phyloP scores from a whole-genome alignment of 2,797 vertebrate genomes.

The Melanotaenia nigrans region DNA sequence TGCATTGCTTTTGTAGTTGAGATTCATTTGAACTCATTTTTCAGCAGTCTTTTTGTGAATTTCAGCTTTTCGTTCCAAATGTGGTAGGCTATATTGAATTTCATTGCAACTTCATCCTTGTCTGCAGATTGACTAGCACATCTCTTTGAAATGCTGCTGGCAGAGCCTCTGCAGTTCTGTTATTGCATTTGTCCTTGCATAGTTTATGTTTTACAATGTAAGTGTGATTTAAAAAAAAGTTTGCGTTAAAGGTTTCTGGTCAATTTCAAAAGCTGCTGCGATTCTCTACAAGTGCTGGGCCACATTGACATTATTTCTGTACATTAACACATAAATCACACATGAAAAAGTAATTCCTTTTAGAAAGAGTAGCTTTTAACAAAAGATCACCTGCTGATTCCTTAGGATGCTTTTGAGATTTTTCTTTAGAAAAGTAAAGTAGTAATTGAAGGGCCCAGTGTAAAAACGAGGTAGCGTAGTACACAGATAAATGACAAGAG shows the following conservation, averaged over 20 bases:
- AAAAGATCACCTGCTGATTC: background rate
- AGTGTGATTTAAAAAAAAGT: background rate
- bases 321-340: background rate
- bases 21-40: too few relatives aligned
- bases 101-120: background rate
- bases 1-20: too few relatives aligned
- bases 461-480: background rate
- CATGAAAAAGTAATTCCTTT: background rate
- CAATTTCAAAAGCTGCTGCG: background rate
- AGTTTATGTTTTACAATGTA: background rate
- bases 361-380: background rate
- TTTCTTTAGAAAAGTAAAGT: background rate
- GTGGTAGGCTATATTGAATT: background rate
- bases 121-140: background rate
- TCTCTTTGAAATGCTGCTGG: background rate
- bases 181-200: background rate
- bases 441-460: background rate
- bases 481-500: background rate
- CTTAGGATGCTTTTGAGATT: background rate
- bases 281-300: background rate
- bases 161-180: background rate
- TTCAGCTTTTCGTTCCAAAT: background rate
- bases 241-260: background rate
- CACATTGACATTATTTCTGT: background rate
- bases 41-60: background rate